Evolutionary conservation across 2,888 invertebrate species (phyloP).

Genomic region (Orthosia incerta): DNA sequence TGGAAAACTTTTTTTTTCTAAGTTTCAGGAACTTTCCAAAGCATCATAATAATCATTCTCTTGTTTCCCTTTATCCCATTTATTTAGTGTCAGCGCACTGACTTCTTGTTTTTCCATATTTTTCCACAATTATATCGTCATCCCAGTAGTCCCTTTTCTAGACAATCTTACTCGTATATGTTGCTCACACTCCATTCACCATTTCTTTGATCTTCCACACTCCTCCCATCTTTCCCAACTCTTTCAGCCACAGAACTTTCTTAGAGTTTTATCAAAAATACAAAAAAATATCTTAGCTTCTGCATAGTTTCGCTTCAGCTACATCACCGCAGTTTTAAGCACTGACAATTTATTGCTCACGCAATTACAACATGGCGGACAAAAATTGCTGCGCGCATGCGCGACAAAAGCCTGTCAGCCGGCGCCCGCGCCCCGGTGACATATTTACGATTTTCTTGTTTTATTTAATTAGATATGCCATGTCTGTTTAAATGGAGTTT

Average conservation of each 20-base stretch:
- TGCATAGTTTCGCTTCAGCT: constrained; percentile 21
- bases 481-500: constrained; percentile 34
- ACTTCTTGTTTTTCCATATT: too few relatives aligned
- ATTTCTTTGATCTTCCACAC: too few relatives aligned
- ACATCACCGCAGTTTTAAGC: constrained; percentile 36
- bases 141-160: too few relatives aligned
- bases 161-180: too few relatives aligned
- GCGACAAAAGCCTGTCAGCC: constrained; percentile 76
- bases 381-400: constrained; percentile 73
- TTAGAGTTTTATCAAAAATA: neutral
- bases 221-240: neutral
- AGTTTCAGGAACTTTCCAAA: too few relatives aligned
- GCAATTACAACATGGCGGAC: constrained; percentile 79
- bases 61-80: too few relatives aligned
- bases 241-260: neutral
- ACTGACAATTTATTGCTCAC: constrained; percentile 66
- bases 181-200: too few relatives aligned
- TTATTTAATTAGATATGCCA: constrained; percentile 62
- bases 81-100: too few relatives aligned
- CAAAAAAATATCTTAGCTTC: neutral
- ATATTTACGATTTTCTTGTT: constrained; percentile 64
- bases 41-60: too few relatives aligned
- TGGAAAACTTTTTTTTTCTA: too few relatives aligned
- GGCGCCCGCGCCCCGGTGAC: constrained; percentile 68
- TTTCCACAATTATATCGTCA: too few relatives aligned